Evolutionary conservation across 2,113 vertebrate genomes (phyloP), one percentile per base, ranked within the genome.

Genomic region (Caracal caracal): DNA sequence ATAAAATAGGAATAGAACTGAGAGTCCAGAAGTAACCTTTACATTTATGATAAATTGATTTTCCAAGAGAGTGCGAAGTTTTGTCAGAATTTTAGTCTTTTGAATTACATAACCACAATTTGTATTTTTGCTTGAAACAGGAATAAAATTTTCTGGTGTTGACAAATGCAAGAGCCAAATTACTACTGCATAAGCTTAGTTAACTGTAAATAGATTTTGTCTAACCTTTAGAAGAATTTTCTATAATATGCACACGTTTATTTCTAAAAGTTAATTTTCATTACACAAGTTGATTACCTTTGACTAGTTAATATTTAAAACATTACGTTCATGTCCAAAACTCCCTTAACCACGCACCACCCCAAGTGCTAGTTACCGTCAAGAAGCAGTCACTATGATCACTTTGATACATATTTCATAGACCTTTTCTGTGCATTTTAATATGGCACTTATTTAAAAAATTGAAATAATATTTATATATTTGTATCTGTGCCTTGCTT

Each of bases 201-300:
- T 93, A 70, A 28, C 49, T 94, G 13, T 51, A 92, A 66, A 59
- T 30, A 92, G 6, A n/a, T 88, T 93, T 95, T 40, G 15, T n/a
- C 47, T 94, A 71, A 75, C 19, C 30, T 93, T 87, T 75, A 78
- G 81, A 92, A 96, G n/a, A 93, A 56, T 75, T 88, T 97, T 88
- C 24, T 75, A 5, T 88, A 80, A 80, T 53, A 70, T 9, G 30
- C 12, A 88, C 49, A 83, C 3, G 37, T 49, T 88, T 95, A 78
- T 66, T 93, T 96, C 28, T 90, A 47, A 80, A 22, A 90, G 40
- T 93, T 94, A 35, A 84, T 87, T 87, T 95, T 84, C 49, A 82
- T 95, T 37, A 88, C 2, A 70, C n/a, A 70, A n/a, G 66, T 84
- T 75, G 40, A 56, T 84, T 85, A 49, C 17, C n/a, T 89, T 76